Conservation (phyloP, 1,140 invertebrate species). For the Agraylea sexmaculata region DNA sequence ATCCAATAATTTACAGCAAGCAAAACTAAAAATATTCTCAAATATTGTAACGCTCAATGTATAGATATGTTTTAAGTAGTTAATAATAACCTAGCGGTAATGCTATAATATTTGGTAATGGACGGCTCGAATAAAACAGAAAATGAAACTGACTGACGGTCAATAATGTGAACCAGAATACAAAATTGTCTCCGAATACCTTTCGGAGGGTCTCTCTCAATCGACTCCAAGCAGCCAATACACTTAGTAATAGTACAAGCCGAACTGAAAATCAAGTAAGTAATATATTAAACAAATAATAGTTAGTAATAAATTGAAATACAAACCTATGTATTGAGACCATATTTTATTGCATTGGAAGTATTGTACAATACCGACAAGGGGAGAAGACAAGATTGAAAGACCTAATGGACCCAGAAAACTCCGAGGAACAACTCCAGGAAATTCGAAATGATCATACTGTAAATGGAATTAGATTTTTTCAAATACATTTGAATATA, state of each 20-base stretch:
- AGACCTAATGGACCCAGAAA: slow-evolving; percentile 90
- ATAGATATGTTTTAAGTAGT: background rate
- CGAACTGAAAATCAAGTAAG: slow-evolving; percentile 59
- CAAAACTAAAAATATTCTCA: slow-evolving; percentile 60
- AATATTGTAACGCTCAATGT: slow-evolving; percentile 2
- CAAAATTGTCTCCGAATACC: slow-evolving; percentile 65
- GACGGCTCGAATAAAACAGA: slow-evolving; percentile 89
- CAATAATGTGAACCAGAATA: slow-evolving; percentile 73
- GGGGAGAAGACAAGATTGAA: slow-evolving; percentile 63
- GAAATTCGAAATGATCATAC: slow-evolving; percentile 98
- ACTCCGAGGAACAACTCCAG: slow-evolving; percentile 93
- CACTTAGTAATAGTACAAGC: slow-evolving; percentile 58
- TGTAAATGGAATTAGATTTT: slow-evolving; percentile 40
- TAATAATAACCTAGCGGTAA: slow-evolving; percentile 69
- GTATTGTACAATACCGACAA: slow-evolving; percentile 56
- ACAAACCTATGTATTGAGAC: slow-evolving; percentile 82
- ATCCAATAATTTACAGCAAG: slow-evolving; percentile 80
- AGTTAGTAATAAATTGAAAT: slow-evolving; percentile 15
- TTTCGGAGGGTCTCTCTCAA: slow-evolving; percentile 59
- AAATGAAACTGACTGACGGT: slow-evolving; percentile 94
- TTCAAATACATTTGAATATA: slow-evolving; percentile 1
- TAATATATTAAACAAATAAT: slow-evolving; percentile 17
- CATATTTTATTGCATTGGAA: slow-evolving; percentile 74
- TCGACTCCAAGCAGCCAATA: slow-evolving; percentile 60
- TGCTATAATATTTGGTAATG: slow-evolving; percentile 94